A percentile compares a stretch with the other conserved stretches of the same genome.
Evolutionary conservation across 2,113 vertebrate genomes (phyloP).

Genomic region (Peucedramus taeniatus): DNA sequence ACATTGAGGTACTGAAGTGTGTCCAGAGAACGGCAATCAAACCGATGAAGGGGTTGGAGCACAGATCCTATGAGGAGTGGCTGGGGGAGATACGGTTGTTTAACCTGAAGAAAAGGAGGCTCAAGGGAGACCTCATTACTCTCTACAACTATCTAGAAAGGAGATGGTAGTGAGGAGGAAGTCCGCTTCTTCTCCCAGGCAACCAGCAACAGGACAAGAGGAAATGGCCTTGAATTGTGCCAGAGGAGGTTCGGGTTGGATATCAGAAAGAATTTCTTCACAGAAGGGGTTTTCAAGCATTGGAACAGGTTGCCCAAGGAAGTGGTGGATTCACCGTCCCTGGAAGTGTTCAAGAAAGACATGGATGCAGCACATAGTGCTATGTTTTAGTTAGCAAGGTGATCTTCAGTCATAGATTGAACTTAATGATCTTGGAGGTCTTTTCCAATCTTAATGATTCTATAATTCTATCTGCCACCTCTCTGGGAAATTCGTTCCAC

Average conservation of each 20-base stretch:
- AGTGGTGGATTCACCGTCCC: background rate
- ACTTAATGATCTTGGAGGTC: background rate
- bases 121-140: accelerated
- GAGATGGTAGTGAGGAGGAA: background rate
- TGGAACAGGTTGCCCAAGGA: background rate
- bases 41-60: background rate
- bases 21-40: background rate
- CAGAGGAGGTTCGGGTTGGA: background rate
- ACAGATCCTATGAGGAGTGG: background rate
- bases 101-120: background rate
- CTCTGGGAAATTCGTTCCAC: background rate
- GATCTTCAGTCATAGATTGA: background rate
- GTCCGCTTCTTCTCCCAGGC: background rate
- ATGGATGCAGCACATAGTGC: background rate
- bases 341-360: background rate
- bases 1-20: background rate
- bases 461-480: background rate
- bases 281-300: background rate
- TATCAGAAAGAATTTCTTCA: background rate
- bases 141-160: background rate
- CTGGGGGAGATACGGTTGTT: background rate
- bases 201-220: background rate
- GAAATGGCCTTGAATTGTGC: background rate
- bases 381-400: background rate
- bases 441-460: background rate